phyloP scores from a whole-genome alignment of 2,797 vertebrate genomes.

The Anabacerthia variegaticeps region DNA sequence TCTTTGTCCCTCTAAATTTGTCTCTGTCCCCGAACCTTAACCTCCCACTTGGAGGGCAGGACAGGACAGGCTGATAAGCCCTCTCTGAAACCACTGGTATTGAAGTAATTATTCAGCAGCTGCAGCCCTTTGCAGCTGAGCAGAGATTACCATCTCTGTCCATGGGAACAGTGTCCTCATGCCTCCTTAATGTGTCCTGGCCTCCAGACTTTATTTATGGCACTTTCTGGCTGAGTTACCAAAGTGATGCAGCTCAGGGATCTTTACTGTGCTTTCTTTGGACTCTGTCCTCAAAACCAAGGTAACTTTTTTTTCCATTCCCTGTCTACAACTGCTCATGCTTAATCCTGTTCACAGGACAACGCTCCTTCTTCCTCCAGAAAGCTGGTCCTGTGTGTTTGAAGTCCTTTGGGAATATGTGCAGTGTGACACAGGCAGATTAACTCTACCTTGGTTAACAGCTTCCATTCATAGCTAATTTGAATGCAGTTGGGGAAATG shows the following conservation, averaged over 20 bases:
- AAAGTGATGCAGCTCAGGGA: neutral
- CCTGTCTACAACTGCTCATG: neutral
- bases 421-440: neutral
- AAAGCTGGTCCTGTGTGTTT: neutral
- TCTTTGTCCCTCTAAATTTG: constrained; percentile 39
- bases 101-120: constrained; percentile 42
- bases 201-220: constrained; percentile 37
- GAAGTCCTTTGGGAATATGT: neutral
- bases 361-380: neutral
- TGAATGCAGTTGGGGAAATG: neutral
- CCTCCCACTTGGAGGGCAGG: constrained; percentile 36
- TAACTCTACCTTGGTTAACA: neutral
- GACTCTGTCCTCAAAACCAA: neutral
- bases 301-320: accelerated
- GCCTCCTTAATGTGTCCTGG: neutral
- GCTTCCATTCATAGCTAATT: neutral
- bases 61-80: constrained; percentile 40
- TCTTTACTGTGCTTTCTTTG: neutral
- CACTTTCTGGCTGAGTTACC: constrained; percentile 3
- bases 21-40: constrained; percentile 31
- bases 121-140: constrained; percentile 37
- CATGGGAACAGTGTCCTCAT: neutral
- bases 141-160: constrained; percentile 50
- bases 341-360: neutral
- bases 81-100: neutral